Evolutionary conservation across 2,797 vertebrate genomes (phyloP), one percentile per base, ranked within the genome.

Genomic region (Phoeniculus purpureus): DNA sequence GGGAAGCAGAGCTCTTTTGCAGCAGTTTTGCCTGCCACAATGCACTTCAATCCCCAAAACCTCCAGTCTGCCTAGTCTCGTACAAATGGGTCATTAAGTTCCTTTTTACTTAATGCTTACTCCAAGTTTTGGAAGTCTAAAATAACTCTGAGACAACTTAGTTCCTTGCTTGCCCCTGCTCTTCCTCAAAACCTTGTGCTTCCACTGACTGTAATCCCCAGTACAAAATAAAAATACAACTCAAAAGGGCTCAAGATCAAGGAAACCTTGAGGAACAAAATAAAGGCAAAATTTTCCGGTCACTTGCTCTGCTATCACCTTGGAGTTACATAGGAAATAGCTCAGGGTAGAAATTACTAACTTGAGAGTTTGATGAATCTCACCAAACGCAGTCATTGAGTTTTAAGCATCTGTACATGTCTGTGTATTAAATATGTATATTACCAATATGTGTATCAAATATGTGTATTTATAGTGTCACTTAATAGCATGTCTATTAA

Each of bases 51-150:
- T 15, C 29, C 48, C 90, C 56, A 90, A 71, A 80, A 85, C 31
- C 25, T 58, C 12, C 10, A 3, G 20, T 70, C 40, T 72, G 31
- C 27, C 52, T 90, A 4, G 1, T 85, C 58, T 66, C 25, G 47
- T 23, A 67, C 67, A 91, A 91, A 74, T 15, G 85, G 31, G 23
- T 52, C 70, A 51, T 70, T 79, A 73, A 85, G 71, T 91, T 89
- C 90, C 91, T 68, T 88, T 90, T 82, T 74, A 43, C n/a, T 90
- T 81, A 67, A 73, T 81, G 73, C 76, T 90, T 92, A 70, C 50
- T 92, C 52, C 26, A 12, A 47, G 15, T 60, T 87, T 92, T 78
- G 20, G 56, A 85, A 72, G 21, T 59, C 20, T 62, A 9, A 85
- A 86, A 77, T 74, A 85, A 85, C 22, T 50, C 60, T 23, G 25